A percentile compares a stretch with the other conserved stretches of the same genome.
Evolutionary conservation across 2,888 invertebrate genomes (phyloP).

Genomic region (Metopia argyrocephala): DNA sequence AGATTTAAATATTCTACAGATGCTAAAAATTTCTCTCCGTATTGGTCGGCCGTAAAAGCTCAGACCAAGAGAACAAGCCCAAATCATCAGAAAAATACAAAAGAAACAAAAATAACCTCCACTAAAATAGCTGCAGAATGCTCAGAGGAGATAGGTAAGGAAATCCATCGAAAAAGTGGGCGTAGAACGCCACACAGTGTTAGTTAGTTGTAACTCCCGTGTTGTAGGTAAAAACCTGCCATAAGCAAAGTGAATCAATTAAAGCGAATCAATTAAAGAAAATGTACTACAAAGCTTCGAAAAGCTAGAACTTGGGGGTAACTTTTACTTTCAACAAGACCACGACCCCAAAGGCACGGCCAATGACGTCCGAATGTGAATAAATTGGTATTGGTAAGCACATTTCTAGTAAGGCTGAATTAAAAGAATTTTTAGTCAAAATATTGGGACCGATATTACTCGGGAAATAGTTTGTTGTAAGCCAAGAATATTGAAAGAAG

Average conservation of each 20-base stretch:
- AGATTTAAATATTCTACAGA: too few species aligned
- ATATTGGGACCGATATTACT: constrained; percentile 1
- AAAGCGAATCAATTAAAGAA: constrained; percentile 3
- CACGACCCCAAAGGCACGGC: background rate
- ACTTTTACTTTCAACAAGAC: background rate
- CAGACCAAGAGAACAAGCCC: too few species aligned
- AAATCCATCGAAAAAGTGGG: constrained; percentile 32
- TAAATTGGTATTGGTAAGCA: constrained; percentile 6
- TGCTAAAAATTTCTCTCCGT: too few species aligned
- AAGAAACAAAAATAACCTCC: too few species aligned
- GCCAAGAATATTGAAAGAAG: constrained; percentile 17
- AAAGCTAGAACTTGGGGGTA: background rate
- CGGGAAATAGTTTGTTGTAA: constrained; percentile 17
- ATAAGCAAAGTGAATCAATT: constrained; percentile 15
- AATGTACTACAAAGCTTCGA: background rate
- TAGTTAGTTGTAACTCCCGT: constrained; percentile 3
- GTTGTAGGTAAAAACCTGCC: background rate
- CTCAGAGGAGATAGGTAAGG: background rate
- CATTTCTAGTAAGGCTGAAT: constrained; percentile 14
- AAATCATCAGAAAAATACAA: too few species aligned
- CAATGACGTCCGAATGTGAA: background rate
- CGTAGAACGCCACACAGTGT: constrained; percentile 1
- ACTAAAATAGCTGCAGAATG: too few species aligned
- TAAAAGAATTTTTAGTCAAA: constrained; percentile 14
- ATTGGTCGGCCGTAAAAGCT: too few species aligned